phyloP scores from a whole-genome alignment of 2,888 invertebrate species.

The Dascillus cervinus region DNA sequence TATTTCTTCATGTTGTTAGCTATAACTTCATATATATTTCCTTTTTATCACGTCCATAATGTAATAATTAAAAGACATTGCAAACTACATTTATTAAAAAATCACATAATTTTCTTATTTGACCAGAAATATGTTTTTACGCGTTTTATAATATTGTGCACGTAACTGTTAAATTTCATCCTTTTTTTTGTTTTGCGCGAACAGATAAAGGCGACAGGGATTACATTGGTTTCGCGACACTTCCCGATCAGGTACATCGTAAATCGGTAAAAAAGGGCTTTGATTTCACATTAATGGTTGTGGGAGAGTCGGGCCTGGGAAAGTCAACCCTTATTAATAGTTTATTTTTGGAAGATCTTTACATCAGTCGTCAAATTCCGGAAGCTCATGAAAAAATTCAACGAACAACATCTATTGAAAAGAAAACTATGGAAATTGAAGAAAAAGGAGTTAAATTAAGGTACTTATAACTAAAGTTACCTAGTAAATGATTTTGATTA shows the following conservation, averaged over 20 bases:
- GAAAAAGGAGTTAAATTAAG: constrained; percentile 86
- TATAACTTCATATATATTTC: too few relatives aligned
- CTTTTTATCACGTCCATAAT: too few relatives aligned
- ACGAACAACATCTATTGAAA: constrained; percentile 65
- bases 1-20: too few relatives aligned
- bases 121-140: too few relatives aligned
- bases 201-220: constrained; percentile 53
- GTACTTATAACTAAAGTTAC: too few relatives aligned
- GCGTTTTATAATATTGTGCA: too few relatives aligned
- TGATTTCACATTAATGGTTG: constrained; percentile 94
- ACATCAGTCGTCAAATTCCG: constrained; percentile 72
- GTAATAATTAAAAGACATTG: too few relatives aligned
- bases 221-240: constrained; percentile 90
- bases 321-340: constrained; percentile 94
- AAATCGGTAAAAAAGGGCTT: constrained; percentile 95
- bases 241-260: constrained; percentile 92
- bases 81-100: too few relatives aligned
- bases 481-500: too few relatives aligned
- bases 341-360: constrained; percentile 86
- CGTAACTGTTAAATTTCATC: too few relatives aligned
- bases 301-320: constrained; percentile 89
- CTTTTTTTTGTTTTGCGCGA: too few relatives aligned
- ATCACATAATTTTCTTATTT: too few relatives aligned
- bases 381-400: constrained; percentile 56
- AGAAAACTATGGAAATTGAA: constrained; percentile 89